Evolutionary conservation across 1,140 invertebrate species (phyloP).

Genomic region (Helicoverpa armigera): DNA sequence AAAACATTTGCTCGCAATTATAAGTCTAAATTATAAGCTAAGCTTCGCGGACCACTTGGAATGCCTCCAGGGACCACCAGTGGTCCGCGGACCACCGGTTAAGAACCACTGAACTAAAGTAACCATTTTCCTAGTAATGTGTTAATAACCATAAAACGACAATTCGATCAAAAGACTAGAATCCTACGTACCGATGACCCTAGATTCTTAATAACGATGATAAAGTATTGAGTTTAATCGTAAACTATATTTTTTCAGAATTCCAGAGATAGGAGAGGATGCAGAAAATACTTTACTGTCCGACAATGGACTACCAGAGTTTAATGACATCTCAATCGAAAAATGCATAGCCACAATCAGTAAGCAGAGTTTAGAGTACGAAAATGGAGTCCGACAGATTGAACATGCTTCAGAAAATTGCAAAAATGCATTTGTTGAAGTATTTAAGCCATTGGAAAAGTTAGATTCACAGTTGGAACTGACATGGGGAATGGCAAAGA

Average conservation of each 20-base stretch:
- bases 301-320: conserved; percentile 92
- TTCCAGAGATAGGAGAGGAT: conserved; percentile 96
- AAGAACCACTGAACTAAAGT: too few relatives aligned
- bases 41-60: too few relatives aligned
- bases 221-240: neutral
- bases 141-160: too few relatives aligned
- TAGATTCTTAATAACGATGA: neutral
- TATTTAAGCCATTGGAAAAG: conserved; percentile 93
- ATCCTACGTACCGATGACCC: too few relatives aligned
- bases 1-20: too few relatives aligned
- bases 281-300: conserved; percentile 91
- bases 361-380: conserved; percentile 93
- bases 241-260: conserved; percentile 87
- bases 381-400: conserved; percentile 90
- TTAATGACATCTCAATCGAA: conserved; percentile 93
- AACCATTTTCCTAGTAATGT: too few relatives aligned
- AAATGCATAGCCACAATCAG: conserved; percentile 93
- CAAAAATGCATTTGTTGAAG: conserved; percentile 90
- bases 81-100: too few relatives aligned
- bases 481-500: conserved; percentile 95
- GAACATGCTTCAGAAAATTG: conserved; percentile 87
- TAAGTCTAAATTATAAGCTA: too few relatives aligned
- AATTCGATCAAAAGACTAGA: too few relatives aligned
- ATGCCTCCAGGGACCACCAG: too few relatives aligned
- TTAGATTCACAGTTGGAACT: conserved; percentile 91